Percentiles rank a stretch among this genome's conserved stretches.
phyloP scores from a whole-genome alignment of 2,888 invertebrate genomes.

The Stenotaenia linearis region DNA sequence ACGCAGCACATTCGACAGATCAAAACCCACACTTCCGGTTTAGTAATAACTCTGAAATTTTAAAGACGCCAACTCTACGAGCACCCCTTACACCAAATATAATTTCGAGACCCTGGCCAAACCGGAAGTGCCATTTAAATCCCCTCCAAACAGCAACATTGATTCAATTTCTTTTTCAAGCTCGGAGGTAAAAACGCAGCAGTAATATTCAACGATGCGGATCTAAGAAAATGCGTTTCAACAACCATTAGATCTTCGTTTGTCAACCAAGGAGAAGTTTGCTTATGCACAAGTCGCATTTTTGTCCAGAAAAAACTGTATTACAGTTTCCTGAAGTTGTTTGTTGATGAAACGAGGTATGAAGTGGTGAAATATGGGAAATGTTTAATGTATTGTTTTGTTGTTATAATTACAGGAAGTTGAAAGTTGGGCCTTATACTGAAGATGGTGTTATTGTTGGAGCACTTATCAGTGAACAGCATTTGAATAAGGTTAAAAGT shows the following conservation, averaged over 20 bases:
- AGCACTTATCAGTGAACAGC: constrained; percentile 50
- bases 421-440: constrained; percentile 49
- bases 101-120: too few relatives aligned
- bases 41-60: too few relatives aligned
- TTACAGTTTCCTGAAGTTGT: constrained; percentile 47
- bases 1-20: too few relatives aligned
- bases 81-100: too few relatives aligned
- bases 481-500: constrained; percentile 50
- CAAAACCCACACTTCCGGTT: too few relatives aligned
- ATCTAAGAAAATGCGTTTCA: constrained; percentile 49
- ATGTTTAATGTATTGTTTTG: too few relatives aligned
- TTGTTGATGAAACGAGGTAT: constrained; percentile 47
- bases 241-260: constrained; percentile 51
- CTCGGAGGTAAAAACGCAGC: constrained; percentile 56
- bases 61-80: too few relatives aligned
- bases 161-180: constrained; percentile 44
- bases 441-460: constrained; percentile 47
- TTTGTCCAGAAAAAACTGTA: constrained; percentile 52
- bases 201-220: constrained; percentile 52
- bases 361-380: too few relatives aligned
- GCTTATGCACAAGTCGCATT: constrained; percentile 54
- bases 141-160: too few relatives aligned
- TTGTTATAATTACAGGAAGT: too few relatives aligned
- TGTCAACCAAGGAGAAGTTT: constrained; percentile 55
- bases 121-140: too few relatives aligned